Percentiles rank a stretch among this genome's conserved stretches.
phyloP scores from a whole-genome alignment of 2,797 vertebrate species.

The Cuniculus paca region DNA sequence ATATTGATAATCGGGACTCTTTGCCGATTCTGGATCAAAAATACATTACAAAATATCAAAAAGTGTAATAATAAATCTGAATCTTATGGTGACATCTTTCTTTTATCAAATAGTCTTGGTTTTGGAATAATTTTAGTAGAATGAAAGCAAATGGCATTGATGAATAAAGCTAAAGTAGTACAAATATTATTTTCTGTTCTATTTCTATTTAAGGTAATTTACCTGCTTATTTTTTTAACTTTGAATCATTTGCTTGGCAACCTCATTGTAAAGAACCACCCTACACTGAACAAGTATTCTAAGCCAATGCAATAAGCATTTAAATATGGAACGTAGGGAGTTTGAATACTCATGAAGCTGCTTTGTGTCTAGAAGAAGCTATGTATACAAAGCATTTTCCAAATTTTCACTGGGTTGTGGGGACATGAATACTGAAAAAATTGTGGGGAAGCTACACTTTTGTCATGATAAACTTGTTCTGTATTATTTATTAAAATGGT shows the following conservation, averaged over 20 bases:
- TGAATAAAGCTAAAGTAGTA: neutral
- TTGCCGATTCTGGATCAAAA: too few species aligned
- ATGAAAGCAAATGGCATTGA: neutral
- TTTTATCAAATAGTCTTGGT: neutral
- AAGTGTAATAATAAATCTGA: neutral
- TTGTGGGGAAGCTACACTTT: neutral
- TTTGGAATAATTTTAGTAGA: neutral
- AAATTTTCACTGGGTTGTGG: neutral
- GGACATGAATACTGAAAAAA: neutral
- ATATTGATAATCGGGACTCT: too few species aligned
- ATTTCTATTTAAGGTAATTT: neutral
- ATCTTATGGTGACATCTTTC: neutral
- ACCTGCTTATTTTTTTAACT: neutral
- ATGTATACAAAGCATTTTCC: neutral
- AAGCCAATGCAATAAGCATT: neutral
- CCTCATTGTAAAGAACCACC: neutral
- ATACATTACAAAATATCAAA: conserved; percentile 30
- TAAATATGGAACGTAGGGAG: neutral
- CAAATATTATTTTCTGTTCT: neutral
- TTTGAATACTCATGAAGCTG: neutral
- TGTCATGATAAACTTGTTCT: neutral
- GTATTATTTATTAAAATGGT: neutral
- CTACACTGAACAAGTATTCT: neutral
- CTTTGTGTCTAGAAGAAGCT: neutral
- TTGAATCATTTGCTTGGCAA: neutral